Evolutionary conservation across 2,888 invertebrate genomes (phyloP), one percentile per base, ranked within the genome.

Genomic region (Ormyrus labotus): DNA sequence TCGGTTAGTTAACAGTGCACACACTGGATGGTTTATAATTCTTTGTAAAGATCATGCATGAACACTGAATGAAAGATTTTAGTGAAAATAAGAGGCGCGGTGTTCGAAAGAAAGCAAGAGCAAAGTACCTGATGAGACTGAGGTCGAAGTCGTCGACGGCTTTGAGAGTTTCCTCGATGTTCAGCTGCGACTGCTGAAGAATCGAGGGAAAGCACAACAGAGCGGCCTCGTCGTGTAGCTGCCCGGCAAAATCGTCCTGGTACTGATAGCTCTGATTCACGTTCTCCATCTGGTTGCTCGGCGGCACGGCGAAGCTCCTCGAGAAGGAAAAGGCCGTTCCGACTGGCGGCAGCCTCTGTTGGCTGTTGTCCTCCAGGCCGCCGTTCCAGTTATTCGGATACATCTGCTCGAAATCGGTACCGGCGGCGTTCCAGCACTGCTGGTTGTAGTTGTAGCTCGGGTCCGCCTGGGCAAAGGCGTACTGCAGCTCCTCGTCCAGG

Each of bases 281-380:
- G 60, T 11, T 65, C 13, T 73, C 61, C 61, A 47, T 9, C 45
- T 58, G 71, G 51, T 8, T 67, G 60, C 0, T 13, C 4, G 10
- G 13, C 34, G 60, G 57, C 3, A 53, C 19, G 5, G 79, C 84
- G 72, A 89, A 89, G 19, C 83, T 87, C 1, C 87, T 83, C 0
- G 90, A 89, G 78, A 89, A 90, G 2, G 90, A 88, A 64, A 91
- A 91, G 0, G 90, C 91, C 0, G 88, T 86, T 10, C 84, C 86
- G 6, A 90, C 87, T 3, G 89, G 83, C 0, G 89, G 89, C 13
- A 90, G 76, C 48, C 85, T 82, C 9, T 85, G 86, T 19, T 81
- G 67, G 1, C 80, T 79, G 0, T 72, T n/a, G 11, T 47, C 19
- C 6, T 5, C 19, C 11, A 8, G 73, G 81, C 8, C 34, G 34